Conservation (phyloP, 2,113 vertebrate species). For the Craseonycteris thonglongyai region DNA sequence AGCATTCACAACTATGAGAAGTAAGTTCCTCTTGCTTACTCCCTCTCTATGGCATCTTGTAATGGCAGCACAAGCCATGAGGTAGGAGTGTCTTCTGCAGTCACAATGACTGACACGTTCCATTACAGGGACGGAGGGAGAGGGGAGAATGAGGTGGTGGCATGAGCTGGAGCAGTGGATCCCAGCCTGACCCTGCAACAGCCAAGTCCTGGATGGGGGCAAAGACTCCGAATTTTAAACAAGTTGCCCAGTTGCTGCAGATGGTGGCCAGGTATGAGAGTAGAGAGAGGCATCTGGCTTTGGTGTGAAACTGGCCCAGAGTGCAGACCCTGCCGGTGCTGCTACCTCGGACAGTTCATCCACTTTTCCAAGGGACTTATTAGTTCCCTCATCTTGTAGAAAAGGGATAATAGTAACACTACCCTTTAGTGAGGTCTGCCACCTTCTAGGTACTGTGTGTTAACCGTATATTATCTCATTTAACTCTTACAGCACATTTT, state of each 20-base stretch:
- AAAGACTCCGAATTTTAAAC: background rate
- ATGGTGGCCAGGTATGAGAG: background rate
- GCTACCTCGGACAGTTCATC: background rate
- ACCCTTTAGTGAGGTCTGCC: background rate
- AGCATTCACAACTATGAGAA: background rate
- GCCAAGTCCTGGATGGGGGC: background rate
- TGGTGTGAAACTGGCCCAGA: background rate
- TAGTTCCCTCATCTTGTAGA: background rate
- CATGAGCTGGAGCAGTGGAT: background rate
- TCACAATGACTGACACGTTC: background rate
- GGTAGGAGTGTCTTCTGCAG: background rate
- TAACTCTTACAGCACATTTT: background rate
- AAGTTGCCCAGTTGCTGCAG: background rate
- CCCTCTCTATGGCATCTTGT: background rate
- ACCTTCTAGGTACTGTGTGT: background rate
- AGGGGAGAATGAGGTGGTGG: background rate
- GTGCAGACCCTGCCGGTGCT: background rate
- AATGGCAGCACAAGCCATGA: background rate
- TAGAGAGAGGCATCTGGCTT: background rate
- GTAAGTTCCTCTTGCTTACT: background rate
- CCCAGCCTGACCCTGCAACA: no score
- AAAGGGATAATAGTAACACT: background rate
- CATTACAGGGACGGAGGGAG: accelerated
- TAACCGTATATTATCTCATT: background rate
- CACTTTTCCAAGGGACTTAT: background rate